Conservation (phyloP, 1,140 invertebrate genomes). For the Cotesia typhae region DNA sequence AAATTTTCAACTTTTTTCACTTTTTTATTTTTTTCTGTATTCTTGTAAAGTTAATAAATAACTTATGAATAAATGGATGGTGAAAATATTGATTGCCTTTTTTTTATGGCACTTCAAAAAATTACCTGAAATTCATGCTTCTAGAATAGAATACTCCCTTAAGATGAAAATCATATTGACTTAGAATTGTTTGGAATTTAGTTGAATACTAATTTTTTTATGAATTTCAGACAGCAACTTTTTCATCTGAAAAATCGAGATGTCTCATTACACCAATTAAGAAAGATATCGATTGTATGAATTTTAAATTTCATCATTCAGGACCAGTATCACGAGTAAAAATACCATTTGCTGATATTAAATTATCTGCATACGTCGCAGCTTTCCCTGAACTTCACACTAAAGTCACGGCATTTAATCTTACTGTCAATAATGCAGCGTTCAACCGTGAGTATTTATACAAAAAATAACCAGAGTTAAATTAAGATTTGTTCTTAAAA, state of each 20-base stretch:
- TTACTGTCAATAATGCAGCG: conserved; percentile 49
- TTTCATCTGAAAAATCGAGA: conserved; percentile 35
- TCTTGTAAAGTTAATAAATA: too few species aligned
- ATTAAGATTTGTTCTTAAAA: conserved; percentile 25
- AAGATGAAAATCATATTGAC: too few species aligned
- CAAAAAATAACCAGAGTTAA: conserved; percentile 1
- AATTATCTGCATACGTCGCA: conserved; percentile 50
- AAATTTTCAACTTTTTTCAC: too few species aligned
- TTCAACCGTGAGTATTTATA: conserved; percentile 50
- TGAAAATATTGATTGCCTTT: too few species aligned
- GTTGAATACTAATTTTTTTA: conserved; percentile 16
- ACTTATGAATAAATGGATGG: too few species aligned
- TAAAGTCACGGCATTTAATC: conserved; percentile 57
- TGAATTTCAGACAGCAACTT: conserved; percentile 42
- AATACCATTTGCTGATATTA: conserved; percentile 44
- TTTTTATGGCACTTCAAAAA: too few species aligned
- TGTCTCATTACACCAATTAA: conserved; percentile 50
- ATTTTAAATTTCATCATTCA: conserved; percentile 49
- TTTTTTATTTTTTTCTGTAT: too few species aligned
- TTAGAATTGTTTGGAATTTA: background rate
- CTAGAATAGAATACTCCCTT: too few species aligned
- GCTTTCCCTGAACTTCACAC: conserved; percentile 29
- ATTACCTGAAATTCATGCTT: too few species aligned
- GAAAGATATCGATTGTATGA: conserved; percentile 49
- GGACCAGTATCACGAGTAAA: conserved; percentile 36